Base-by-base conservation (phyloP, 2,113 vertebrate species). In the Scalopus aquaticus region DNA sequence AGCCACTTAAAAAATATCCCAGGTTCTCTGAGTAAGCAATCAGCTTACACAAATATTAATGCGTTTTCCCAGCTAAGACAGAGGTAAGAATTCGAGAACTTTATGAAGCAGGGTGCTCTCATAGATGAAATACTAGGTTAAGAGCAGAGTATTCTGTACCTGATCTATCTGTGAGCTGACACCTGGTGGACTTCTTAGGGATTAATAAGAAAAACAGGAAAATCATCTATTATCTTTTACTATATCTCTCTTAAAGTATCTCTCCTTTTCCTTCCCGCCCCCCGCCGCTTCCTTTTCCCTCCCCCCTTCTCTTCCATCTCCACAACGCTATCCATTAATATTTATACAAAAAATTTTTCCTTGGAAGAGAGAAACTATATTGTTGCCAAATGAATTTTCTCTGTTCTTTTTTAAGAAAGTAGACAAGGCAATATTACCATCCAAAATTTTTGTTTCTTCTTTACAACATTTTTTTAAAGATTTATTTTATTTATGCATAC, bases 31-130 rank as follows among this genome's bases (percentile, higher is more conserved):
- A 72, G 51, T 70, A 83, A 65, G 79, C 90, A 42, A 56, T 65
- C 4, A 20, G 32, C n/a, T 88, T 91, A 22, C 73, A n/a, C 46
- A 96, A 88, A 93, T 93, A 95, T 76, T 95, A 82, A 64, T 11
- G 65, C 7, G 5, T 79, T 79, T 87, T 65, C n/a, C 60, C 89
- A 58, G 42, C 65, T 80, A 84, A 91, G 44, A 79, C 49, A 76
- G 74, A 78, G 2, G 0, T 62, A 81, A 44, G 32, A 7, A 4
- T 22, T 37, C 67, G 12, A 54, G 37, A 64, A 35, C 37, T 84
- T 70, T 13, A 39, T 15, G 70, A 58, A 83, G 39, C 30, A 37
- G 6, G 35, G 20, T 8, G 0, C 22, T 88, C 5, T 37, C 49
- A 1, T 16, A 35, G 15, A 26, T 64, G 54, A 60, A 35, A 46